Conservation (phyloP, 2,888 invertebrate species). For the Sinodicranocentrus sp. region DNA sequence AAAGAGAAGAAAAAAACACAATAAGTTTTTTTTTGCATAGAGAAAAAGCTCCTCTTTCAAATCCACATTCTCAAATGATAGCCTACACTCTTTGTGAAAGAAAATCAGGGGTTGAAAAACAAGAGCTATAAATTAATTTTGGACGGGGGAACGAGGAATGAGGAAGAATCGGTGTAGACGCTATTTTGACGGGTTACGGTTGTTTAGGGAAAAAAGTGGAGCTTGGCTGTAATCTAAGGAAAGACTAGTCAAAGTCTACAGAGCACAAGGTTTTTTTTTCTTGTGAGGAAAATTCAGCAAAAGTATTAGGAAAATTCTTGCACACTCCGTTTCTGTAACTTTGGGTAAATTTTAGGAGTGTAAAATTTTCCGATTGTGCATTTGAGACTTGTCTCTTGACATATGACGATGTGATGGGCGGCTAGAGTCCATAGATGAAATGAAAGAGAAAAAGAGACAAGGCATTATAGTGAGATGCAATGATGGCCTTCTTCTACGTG, state of each 20-base stretch:
- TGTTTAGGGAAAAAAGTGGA: not conserved
- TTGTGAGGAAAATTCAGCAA: too few relatives aligned
- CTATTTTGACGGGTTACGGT: constrained; percentile 14
- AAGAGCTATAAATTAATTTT: constrained; percentile 60
- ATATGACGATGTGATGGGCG: constrained; percentile 31
- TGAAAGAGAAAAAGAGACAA: constrained; percentile 53
- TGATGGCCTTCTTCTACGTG: constrained; percentile 55
- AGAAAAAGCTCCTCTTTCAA: too few relatives aligned
- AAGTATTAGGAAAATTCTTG: too few relatives aligned
- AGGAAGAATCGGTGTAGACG: constrained; percentile 26
- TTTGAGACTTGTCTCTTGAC: not conserved
- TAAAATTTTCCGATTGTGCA: too few relatives aligned
- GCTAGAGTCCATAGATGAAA: constrained; percentile 20
- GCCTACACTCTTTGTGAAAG: not conserved
- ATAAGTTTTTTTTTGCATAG: constrained; percentile 15
- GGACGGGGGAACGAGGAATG: constrained; percentile 15
- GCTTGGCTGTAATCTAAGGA: too few relatives aligned
- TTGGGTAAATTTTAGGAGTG: too few relatives aligned
- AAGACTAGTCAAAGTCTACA: too few relatives aligned
- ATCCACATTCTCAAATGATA: constrained; percentile 20
- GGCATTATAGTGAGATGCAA: constrained; percentile 41
- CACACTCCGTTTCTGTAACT: too few relatives aligned
- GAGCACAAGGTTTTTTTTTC: too few relatives aligned
- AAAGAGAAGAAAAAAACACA: constrained; percentile 20
- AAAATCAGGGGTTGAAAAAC: not conserved